A percentile compares a stretch with the other conserved stretches of the same genome.
Conservation (phyloP, 2,888 invertebrate species). For the Quadroppia sp. region DNA sequence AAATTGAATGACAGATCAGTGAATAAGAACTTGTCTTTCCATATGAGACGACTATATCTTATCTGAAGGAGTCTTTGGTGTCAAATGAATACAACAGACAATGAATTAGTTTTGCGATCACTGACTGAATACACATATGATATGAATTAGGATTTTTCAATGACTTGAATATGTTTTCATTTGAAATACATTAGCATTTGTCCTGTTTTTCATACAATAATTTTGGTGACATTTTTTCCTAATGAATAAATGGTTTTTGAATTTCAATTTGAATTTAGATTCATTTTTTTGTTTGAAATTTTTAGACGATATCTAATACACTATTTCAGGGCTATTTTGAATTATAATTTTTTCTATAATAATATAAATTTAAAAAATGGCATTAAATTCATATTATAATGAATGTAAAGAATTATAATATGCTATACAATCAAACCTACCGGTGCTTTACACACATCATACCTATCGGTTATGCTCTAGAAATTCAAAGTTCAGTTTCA, state of each 20-base stretch:
- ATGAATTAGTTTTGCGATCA: neutral
- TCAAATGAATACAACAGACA: neutral
- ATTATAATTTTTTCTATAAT: too few relatives aligned
- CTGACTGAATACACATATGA: neutral
- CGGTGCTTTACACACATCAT: neutral
- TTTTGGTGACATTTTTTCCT: too few relatives aligned
- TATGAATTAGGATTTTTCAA: neutral
- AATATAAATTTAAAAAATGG: neutral
- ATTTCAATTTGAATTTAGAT: too few relatives aligned
- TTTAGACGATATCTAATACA: too few relatives aligned
- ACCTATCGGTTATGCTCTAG: neutral
- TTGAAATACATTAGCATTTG: too few relatives aligned
- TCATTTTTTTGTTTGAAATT: too few relatives aligned
- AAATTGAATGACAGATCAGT: neutral
- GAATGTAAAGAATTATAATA: neutral
- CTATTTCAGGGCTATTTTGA: too few relatives aligned
- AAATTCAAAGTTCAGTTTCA: conserved; percentile 18
- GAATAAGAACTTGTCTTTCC: neutral
- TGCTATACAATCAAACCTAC: neutral
- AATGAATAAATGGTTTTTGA: too few relatives aligned
- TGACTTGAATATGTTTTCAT: neutral
- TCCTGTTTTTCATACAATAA: neutral
- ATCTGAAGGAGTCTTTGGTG: neutral
- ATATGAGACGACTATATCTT: neutral
- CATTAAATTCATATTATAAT: neutral